These are phyloP conservation scores for Yasuhikotakia modesta DNA, from an alignment of 2,797 vertebrate species.

Conservation along the genomic window DNA sequence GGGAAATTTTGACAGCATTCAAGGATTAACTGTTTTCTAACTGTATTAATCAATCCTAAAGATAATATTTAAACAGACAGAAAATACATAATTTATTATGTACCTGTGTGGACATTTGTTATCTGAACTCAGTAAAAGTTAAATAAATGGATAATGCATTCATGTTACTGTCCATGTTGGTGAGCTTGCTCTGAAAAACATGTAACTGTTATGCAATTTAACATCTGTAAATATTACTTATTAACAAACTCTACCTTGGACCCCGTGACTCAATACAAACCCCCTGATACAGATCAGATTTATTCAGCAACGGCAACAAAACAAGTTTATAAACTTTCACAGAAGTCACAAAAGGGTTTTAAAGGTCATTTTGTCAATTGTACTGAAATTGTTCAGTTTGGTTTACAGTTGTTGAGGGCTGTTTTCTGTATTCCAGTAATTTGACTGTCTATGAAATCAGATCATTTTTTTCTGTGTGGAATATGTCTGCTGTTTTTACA, in stretches of 20 bases:
- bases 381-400: no score
- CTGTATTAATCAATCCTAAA: no score
- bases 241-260: slow-evolving; percentile 59
- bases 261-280: slow-evolving; percentile 8
- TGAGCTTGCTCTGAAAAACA: slow-evolving; percentile 8
- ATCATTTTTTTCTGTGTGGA: neutral
- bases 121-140: slow-evolving; percentile 6
- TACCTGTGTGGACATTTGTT: neutral
- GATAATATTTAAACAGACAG: no score
- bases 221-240: slow-evolving; percentile 44
- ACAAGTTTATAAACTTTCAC: neutral
- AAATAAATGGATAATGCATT: slow-evolving; percentile 12
- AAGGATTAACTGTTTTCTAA: neutral
- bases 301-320: neutral
- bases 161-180: neutral
- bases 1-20: neutral
- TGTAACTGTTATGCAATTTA: slow-evolving; percentile 36
- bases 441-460: no score
- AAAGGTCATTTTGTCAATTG: neutral
- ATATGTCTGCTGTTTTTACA: neutral
- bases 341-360: neutral
- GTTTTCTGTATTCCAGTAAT: no score
- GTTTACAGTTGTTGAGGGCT: no score
- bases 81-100: no score
- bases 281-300: neutral